Conservation (phyloP, 2,797 vertebrate genomes). For the Amblyraja radiata region DNA sequence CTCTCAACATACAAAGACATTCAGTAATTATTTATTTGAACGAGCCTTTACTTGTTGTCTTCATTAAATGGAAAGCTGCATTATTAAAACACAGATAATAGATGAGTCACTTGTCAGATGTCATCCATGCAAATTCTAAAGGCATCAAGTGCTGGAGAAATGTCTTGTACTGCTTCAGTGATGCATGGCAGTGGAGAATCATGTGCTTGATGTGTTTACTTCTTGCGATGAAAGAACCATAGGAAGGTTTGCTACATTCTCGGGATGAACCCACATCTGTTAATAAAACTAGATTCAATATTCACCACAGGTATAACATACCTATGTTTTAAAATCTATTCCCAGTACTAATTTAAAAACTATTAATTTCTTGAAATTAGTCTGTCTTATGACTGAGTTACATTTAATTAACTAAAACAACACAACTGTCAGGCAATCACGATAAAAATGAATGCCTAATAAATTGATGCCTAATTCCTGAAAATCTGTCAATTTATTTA, state of each 20-base stretch:
- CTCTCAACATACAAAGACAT: background rate
- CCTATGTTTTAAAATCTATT: background rate
- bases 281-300: background rate
- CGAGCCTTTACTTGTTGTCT: background rate
- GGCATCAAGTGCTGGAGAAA: no score
- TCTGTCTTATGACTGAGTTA: background rate
- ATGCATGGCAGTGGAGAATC: no score
- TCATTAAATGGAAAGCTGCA: background rate
- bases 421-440: background rate
- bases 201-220: background rate
- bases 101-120: no score
- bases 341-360: background rate
- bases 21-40: background rate
- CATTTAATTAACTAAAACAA: background rate
- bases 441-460: background rate
- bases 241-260: no score
- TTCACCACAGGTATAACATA: background rate
- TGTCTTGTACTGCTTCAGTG: no score
- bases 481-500: slow-evolving; percentile 2
- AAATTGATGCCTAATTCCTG: background rate
- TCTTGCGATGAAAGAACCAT: background rate
- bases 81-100: no score
- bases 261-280: background rate
- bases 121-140: no score
- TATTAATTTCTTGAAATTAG: background rate